Conservation (phyloP, 1,140 invertebrate species). For the Lutraria rhynchaena region DNA sequence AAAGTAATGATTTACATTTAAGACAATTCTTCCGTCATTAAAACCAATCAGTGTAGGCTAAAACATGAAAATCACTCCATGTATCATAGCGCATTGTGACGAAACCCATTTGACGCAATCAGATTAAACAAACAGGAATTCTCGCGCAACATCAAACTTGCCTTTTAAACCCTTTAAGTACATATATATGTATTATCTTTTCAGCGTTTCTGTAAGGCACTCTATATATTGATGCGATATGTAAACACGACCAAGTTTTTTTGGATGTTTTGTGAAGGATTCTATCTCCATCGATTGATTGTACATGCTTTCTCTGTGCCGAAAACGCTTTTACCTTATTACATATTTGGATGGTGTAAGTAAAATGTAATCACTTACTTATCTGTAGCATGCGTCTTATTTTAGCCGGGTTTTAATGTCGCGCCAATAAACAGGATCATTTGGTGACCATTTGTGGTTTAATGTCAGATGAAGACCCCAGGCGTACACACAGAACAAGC, state of each 20-base stretch:
- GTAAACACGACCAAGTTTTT: slow-evolving; percentile 74
- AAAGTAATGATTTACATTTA: too few species aligned
- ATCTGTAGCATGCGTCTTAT: too few species aligned
- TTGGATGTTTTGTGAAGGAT: slow-evolving; percentile 85
- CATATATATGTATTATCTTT: not conserved
- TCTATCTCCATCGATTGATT: slow-evolving; percentile 84
- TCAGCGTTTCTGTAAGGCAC: slow-evolving; percentile 74
- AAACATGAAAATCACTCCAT: too few species aligned
- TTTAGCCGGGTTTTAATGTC: too few species aligned
- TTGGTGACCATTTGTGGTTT: not conserved
- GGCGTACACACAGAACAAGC: not conserved
- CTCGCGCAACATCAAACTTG: too few species aligned
- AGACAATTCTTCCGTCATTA: too few species aligned
- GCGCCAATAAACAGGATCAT: not conserved
- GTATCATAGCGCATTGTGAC: too few species aligned
- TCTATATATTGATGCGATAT: slow-evolving; percentile 77
- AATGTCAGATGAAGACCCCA: not conserved
- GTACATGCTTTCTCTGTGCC: slow-evolving; percentile 84
- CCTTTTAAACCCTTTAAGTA: too few species aligned
- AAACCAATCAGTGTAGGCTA: too few species aligned
- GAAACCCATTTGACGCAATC: too few species aligned
- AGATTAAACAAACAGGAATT: too few species aligned
- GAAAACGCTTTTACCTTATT: slow-evolving; percentile 82
- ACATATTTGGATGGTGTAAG: slow-evolving; percentile 84
- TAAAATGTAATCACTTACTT: too few species aligned